A percentile compares a stretch with the other conserved stretches of the same genome.
Evolutionary conservation across 1,140 invertebrate species (phyloP).

Genomic region (Antheraea pernyi): DNA sequence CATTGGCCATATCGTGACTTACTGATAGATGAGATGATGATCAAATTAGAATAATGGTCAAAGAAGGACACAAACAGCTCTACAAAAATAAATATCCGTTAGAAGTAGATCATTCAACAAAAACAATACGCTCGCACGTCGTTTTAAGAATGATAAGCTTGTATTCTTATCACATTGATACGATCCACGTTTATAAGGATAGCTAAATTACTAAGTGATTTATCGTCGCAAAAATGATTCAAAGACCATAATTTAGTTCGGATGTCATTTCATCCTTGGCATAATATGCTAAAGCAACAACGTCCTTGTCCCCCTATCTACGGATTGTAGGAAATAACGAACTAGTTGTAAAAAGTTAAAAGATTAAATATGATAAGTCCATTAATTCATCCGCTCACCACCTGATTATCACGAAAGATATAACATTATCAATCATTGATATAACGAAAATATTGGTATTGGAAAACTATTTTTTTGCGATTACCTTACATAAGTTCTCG

Average conservation of each 20-base stretch:
- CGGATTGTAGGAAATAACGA: background rate
- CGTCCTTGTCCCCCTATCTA: background rate
- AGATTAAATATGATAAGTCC: background rate
- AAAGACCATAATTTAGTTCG: background rate
- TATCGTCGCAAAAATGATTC: background rate
- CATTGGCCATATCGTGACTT: background rate
- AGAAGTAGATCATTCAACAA: background rate
- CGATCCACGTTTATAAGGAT: background rate
- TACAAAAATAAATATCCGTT: background rate
- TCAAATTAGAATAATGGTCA: too few species aligned
- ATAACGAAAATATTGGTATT: background rate
- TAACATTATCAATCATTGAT: constrained; percentile 1
- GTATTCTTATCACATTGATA: background rate
- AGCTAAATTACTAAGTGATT: background rate
- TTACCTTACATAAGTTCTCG: too few species aligned
- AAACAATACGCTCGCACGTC: background rate
- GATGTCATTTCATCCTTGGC: background rate
- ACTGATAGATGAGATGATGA: background rate
- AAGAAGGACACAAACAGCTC: too few species aligned
- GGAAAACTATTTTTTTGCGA: background rate
- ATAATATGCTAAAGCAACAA: background rate
- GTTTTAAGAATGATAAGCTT: background rate
- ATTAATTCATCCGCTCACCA: background rate
- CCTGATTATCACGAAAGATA: background rate
- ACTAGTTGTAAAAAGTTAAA: background rate